Percentiles rank a stretch among this genome's conserved stretches.
Evolutionary conservation across 2,888 invertebrate genomes (phyloP).

Genomic region (Drosophila leonis): DNA sequence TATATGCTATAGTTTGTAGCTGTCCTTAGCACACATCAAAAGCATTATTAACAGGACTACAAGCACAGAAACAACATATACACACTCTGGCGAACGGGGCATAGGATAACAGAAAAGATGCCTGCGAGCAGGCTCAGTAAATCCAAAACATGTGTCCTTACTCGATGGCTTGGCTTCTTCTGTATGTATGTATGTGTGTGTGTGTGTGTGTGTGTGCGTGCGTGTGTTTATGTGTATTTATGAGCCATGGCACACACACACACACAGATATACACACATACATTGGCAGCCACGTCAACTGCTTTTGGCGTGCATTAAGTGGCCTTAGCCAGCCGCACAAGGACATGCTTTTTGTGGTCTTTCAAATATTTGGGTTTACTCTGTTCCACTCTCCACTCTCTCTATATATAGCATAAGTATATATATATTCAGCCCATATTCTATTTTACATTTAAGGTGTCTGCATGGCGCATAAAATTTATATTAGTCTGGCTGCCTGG

Average conservation of each 20-base stretch:
- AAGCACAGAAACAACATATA: conserved; percentile 53
- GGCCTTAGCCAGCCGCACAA: conserved; percentile 80
- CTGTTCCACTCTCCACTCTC: neutral
- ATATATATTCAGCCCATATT: neutral
- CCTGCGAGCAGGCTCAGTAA: conserved; percentile 70
- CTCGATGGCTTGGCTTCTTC: conserved; percentile 22
- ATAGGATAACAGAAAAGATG: conserved; percentile 68
- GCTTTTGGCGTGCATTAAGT: conserved; percentile 81
- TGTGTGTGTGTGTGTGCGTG: conserved; percentile 17
- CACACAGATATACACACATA: conserved; percentile 31
- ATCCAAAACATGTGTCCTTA: conserved; percentile 78
- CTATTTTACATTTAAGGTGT: conserved; percentile 52
- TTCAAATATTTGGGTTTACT: conserved; percentile 59
- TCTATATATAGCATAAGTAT: neutral
- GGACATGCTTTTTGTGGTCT: conserved; percentile 80
- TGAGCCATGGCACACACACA: conserved; percentile 45
- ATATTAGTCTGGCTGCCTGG: conserved; percentile 53
- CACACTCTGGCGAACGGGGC: conserved; percentile 14
- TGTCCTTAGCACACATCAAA: conserved; percentile 81
- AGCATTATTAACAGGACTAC: conserved; percentile 78
- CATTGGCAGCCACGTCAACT: conserved; percentile 59
- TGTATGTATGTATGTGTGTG: conserved; percentile 25
- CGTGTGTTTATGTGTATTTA: conserved; percentile 57
- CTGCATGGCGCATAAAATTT: conserved; percentile 64
- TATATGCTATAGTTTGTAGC: conserved; percentile 68